Conservation (phyloP, 2,797 vertebrate genomes). For the Alosa sapidissima region DNA sequence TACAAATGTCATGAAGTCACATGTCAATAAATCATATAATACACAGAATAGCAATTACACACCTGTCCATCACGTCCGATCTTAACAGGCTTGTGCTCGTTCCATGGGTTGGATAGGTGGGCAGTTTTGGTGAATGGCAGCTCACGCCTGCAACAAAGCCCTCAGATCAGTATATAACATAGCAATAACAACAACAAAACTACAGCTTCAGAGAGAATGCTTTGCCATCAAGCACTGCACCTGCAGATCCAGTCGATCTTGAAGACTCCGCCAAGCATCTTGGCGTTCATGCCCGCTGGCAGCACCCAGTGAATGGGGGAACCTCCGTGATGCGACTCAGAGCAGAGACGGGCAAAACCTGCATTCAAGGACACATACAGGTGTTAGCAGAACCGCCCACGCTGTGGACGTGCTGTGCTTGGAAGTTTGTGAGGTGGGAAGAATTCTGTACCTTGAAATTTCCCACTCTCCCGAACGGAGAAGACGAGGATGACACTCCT, state of each 20-base stretch:
- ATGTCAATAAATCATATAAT: no score
- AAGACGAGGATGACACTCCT: conserved; percentile 95
- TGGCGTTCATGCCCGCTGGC: conserved; percentile 96
- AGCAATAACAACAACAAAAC: neutral
- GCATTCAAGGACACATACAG: neutral
- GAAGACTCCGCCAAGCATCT: conserved; percentile 99
- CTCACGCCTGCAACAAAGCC: conserved; percentile 79
- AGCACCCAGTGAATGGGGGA: conserved; percentile 99
- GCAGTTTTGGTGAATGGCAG: conserved; percentile 95
- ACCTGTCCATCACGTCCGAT: conserved; percentile 99
- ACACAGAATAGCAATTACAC: conserved; percentile 47
- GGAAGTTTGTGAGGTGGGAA: no score
- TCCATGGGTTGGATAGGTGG: conserved; percentile 97
- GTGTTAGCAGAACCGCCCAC: no score
- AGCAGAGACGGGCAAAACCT: conserved; percentile 94
- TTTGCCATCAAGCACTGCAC: conserved; percentile 59
- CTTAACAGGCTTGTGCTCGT: conserved; percentile 97
- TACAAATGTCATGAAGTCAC: no score
- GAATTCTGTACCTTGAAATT: conserved; percentile 90
- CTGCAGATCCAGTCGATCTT: conserved; percentile 99
- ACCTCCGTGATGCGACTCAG: conserved; percentile 95
- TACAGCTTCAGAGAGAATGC: neutral
- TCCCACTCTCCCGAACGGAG: conserved; percentile 96
- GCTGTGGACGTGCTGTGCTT: no score
- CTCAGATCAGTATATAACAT: neutral